Conservation (phyloP, 2,797 vertebrate genomes). For the Macropodus opercularis region DNA sequence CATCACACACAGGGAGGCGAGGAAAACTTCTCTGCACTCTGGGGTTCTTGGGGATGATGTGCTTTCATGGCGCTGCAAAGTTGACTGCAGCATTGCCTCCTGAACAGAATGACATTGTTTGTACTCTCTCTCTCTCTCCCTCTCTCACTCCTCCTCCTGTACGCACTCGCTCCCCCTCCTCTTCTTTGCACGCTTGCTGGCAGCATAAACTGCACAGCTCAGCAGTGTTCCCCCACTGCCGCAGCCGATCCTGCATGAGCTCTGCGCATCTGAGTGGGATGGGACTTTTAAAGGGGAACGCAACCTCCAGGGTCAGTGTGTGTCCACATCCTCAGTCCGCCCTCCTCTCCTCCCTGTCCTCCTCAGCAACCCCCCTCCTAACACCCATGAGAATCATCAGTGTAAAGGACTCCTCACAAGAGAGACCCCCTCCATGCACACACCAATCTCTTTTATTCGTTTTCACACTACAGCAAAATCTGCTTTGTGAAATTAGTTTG, state of each 20-base stretch:
- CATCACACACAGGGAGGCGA: conserved; percentile 53
- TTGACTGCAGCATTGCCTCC: conserved; percentile 90
- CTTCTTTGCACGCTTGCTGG: conserved; percentile 81
- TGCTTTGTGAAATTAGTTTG: conserved; percentile 53
- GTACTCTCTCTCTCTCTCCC: conserved; percentile 73
- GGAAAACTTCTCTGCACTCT: conserved; percentile 80
- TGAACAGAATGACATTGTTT: conserved; percentile 92
- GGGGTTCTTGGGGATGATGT: conserved; percentile 73
- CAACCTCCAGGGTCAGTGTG: conserved; percentile 84
- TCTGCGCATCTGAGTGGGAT: conserved; percentile 88
- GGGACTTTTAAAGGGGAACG: conserved; percentile 91
- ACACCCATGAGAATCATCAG: conserved; percentile 65
- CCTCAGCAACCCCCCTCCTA: conserved; percentile 47
- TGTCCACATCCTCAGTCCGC: conserved; percentile 67
- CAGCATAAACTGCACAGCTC: conserved; percentile 90
- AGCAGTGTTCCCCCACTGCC: conserved; percentile 88
- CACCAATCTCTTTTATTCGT: conserved; percentile 56
- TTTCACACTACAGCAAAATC: conserved; percentile 68
- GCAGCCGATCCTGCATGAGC: conserved; percentile 86
- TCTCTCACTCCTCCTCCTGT: conserved; percentile 57
- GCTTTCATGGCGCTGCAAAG: conserved; percentile 82
- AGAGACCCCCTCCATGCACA: conserved; percentile 52
- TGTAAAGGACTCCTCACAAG: conserved; percentile 72
- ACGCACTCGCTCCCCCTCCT: conserved; percentile 71
- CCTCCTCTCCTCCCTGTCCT: conserved; percentile 59